Conservation (phyloP, 2,888 invertebrate species). For the Ischnus inquisitorius region DNA sequence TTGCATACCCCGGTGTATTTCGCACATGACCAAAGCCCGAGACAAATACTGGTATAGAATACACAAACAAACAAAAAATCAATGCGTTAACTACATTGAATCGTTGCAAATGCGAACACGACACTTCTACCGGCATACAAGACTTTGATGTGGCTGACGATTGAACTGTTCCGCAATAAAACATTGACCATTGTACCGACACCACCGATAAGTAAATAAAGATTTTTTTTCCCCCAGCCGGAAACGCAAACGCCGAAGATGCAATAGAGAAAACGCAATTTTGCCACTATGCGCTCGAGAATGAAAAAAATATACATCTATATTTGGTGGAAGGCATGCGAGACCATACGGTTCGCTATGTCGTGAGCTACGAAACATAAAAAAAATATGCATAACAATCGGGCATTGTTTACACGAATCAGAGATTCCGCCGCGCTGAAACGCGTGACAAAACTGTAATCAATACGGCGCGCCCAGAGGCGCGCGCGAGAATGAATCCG, state of each 20-base stretch:
- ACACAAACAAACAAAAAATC: no score
- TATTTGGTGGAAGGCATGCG: background rate
- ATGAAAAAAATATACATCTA: background rate
- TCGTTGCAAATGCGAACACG: no score
- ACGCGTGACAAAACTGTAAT: conserved; percentile 48
- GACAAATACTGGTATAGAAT: no score
- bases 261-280: background rate
- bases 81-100: no score
- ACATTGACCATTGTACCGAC: no score
- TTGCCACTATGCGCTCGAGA: background rate
- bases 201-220: no score
- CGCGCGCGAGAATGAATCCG: conserved; percentile 38
- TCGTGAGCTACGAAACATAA: background rate
- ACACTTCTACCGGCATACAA: no score
- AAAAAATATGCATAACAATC: conserved; percentile 56
- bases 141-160: no score
- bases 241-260: no score
- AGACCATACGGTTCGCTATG: background rate
- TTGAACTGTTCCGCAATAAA: no score
- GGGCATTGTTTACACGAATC: conserved; percentile 65
- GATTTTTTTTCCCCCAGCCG: no score
- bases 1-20: background rate
- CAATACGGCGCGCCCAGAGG: conserved; percentile 45
- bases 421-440: background rate
- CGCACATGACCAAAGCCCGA: background rate